Conservation (phyloP, 1,140 invertebrate species). For the Scaptodrosophila lebanonensis region DNA sequence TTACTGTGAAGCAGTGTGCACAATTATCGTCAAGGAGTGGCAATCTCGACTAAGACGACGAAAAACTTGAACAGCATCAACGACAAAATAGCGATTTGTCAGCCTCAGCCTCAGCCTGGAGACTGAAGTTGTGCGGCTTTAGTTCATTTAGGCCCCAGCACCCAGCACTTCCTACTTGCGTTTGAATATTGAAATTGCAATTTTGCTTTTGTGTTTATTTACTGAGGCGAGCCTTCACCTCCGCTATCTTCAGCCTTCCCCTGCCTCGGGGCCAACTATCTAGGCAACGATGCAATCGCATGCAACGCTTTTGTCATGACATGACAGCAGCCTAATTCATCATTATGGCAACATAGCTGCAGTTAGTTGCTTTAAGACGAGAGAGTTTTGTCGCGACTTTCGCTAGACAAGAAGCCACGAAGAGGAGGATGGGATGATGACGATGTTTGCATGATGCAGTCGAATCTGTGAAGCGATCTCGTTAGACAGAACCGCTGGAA, state of each 20-base stretch:
- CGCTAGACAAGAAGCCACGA: too few relatives aligned
- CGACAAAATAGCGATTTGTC: slow-evolving; percentile 55
- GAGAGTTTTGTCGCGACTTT: slow-evolving; percentile 75
- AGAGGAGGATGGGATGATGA: too few relatives aligned
- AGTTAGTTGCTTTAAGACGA: slow-evolving; percentile 30
- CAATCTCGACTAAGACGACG: neutral
- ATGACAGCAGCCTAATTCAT: slow-evolving; percentile 76
- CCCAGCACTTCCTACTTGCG: slow-evolving; percentile 67
- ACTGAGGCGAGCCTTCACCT: slow-evolving; percentile 29
- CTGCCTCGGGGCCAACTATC: neutral
- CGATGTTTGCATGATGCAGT: slow-evolving; percentile 50
- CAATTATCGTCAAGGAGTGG: neutral
- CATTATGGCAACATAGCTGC: slow-evolving; percentile 62
- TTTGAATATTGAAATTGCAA: slow-evolving; percentile 64
- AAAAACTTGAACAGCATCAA: slow-evolving; percentile 42
- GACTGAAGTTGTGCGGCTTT: slow-evolving; percentile 13
- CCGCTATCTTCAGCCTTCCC: neutral
- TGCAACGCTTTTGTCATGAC: slow-evolving; percentile 74
- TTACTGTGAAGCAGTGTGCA: too few relatives aligned
- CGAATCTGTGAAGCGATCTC: slow-evolving; percentile 34
- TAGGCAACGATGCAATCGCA: slow-evolving; percentile 41
- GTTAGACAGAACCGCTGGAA: slow-evolving; percentile 25
- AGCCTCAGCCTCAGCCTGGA: slow-evolving; percentile 24
- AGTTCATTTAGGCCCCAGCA: slow-evolving; percentile 61
- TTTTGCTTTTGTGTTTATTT: slow-evolving; percentile 65